These are phyloP conservation scores for Siphamia tubifer DNA, from an alignment of 2,113 vertebrate genomes.

Conservation along the genomic window DNA sequence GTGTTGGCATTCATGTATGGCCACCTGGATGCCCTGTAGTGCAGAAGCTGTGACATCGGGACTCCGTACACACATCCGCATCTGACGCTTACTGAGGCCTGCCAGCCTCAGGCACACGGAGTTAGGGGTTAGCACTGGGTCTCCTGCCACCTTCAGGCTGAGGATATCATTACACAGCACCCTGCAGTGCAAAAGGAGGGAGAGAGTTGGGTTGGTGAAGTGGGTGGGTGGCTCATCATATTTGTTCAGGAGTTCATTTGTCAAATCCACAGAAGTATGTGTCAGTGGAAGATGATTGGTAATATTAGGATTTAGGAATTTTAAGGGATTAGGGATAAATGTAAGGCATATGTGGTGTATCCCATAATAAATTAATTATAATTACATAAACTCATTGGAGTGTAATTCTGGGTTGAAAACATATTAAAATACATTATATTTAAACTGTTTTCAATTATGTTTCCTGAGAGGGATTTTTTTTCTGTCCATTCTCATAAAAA, in stretches of 20 bases:
- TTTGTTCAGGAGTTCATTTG: slow-evolving; percentile 46
- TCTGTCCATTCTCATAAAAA: too few relatives aligned
- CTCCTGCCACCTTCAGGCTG: slow-evolving; percentile 88
- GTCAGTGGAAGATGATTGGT: neutral
- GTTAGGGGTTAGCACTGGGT: slow-evolving; percentile 88
- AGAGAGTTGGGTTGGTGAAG: neutral
- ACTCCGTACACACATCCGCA: slow-evolving; percentile 87
- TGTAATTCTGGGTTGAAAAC: neutral
- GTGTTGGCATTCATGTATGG: slow-evolving; percentile 91
- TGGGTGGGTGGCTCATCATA: slow-evolving; percentile 11
- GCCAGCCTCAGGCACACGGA: slow-evolving; percentile 86
- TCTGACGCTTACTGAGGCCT: slow-evolving; percentile 89
- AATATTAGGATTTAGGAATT: neutral
- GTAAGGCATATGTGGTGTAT: too few relatives aligned
- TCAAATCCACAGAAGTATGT: slow-evolving; percentile 37
- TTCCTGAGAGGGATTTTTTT: too few relatives aligned
- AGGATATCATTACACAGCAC: slow-evolving; percentile 89
- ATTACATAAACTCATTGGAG: too few relatives aligned
- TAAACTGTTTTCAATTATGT: too few relatives aligned
- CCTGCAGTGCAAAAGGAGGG: slow-evolving; percentile 64
- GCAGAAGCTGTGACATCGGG: slow-evolving; percentile 91
- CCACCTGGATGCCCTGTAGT: slow-evolving; percentile 91
- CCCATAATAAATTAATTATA: too few relatives aligned
- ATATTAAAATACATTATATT: too few relatives aligned
- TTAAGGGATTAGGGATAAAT: neutral